Conservation (phyloP, 2,113 vertebrate genomes). For the Planiliza haematocheilus region DNA sequence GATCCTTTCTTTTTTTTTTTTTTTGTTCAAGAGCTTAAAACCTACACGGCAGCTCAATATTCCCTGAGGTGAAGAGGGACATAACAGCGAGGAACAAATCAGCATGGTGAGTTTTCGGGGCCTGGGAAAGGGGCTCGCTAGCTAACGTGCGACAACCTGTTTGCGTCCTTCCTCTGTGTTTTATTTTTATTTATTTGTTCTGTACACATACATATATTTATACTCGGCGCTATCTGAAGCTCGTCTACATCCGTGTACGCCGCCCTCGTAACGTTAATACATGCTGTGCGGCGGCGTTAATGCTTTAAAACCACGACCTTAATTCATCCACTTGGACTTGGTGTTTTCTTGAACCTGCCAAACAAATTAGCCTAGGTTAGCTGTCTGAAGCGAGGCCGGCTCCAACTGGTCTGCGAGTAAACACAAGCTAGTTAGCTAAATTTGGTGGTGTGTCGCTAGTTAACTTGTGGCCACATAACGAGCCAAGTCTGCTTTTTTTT, state of each 20-base stretch:
- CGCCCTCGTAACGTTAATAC: not conserved
- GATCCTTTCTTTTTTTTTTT: constrained; percentile 9
- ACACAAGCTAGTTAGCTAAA: constrained; percentile 59
- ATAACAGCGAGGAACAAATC: constrained; percentile 34
- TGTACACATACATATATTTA: too few species aligned
- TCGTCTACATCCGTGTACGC: not conserved
- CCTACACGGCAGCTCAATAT: not conserved
- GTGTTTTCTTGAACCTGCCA: not conserved
- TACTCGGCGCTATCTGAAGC: constrained; percentile 6
- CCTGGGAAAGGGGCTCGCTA: constrained; percentile 43
- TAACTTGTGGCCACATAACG: constrained; percentile 12
- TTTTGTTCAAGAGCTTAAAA: not conserved
- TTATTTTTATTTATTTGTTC: too few species aligned
- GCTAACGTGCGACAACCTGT: constrained; percentile 73
- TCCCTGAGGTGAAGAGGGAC: constrained; percentile 15
- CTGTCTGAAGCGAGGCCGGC: constrained; percentile 34
- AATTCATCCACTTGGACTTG: not conserved
- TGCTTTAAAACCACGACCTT: accelerated
- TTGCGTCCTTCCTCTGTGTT: constrained; percentile 45
- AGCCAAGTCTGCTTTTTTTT: not conserved
- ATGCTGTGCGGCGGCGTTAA: not conserved
- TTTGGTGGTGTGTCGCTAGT: constrained; percentile 13
- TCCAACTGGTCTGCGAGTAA: constrained; percentile 47
- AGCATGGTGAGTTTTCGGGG: constrained; percentile 80
- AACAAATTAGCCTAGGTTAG: constrained; percentile 6